Percentiles rank a stretch among this genome's conserved stretches.
Conservation (phyloP, 35 echinoderm and acorn worm genomes). For the Chiridota heheva region DNA sequence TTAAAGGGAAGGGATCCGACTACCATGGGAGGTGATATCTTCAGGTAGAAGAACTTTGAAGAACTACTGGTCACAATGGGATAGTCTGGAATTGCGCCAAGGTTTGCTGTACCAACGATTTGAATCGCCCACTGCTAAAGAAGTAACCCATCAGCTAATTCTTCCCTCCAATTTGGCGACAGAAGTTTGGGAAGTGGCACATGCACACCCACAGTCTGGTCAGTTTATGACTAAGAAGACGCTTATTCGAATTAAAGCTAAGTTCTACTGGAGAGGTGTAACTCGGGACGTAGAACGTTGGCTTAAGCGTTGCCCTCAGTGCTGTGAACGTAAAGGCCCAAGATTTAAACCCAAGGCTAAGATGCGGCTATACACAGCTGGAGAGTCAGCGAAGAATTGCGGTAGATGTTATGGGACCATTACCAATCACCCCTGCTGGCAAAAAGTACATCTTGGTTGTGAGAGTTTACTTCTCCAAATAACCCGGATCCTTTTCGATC, state of each 20-base stretch:
- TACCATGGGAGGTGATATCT: constrained; percentile 4
- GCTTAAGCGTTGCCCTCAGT: not conserved
- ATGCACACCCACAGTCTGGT: not conserved
- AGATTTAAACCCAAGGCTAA: not conserved
- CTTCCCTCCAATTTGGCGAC: not conserved
- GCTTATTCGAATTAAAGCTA: not conserved
- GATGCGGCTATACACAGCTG: not conserved
- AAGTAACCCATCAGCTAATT: not conserved
- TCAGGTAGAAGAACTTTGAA: constrained; percentile 13
- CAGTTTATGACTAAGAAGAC: not conserved
- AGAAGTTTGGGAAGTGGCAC: not conserved
- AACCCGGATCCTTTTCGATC: not conserved
- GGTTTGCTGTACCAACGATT: not conserved
- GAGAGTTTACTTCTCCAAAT: not conserved
- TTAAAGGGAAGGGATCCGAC: not conserved
- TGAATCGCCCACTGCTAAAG: not conserved
- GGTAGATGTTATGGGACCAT: constrained; percentile 21
- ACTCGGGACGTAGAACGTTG: not conserved
- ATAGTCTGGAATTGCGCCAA: not conserved
- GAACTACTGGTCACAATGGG: constrained; percentile 15
- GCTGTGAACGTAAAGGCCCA: constrained; percentile 3
- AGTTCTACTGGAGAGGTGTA: constrained; percentile 15
- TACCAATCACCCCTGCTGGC: not conserved
- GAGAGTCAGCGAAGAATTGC: constrained; percentile 16
- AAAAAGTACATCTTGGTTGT: constrained; percentile 23